Evolutionary conservation across 2,113 vertebrate genomes (phyloP).

Genomic region (Nyctibius bracteatus): DNA sequence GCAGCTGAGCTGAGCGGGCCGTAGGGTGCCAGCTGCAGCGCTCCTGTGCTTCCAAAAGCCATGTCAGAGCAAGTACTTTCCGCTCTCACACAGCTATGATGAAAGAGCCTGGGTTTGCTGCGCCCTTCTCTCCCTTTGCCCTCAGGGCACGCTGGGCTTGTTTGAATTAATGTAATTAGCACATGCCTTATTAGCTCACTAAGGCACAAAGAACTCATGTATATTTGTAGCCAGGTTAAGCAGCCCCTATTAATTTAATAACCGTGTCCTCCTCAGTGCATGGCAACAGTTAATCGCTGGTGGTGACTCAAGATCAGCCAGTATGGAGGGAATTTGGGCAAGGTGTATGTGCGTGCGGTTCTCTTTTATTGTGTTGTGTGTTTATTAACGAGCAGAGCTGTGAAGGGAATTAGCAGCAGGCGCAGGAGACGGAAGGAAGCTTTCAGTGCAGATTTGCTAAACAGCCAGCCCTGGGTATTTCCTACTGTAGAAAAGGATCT

Average conservation of each 20-base stretch:
- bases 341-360: background rate
- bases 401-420: background rate
- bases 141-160: slow-evolving; percentile 24
- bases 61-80: background rate
- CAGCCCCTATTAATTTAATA: slow-evolving; percentile 52
- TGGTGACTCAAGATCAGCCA: slow-evolving; percentile 23
- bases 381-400: slow-evolving; percentile 2
- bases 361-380: background rate
- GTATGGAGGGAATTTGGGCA: background rate
- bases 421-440: background rate
- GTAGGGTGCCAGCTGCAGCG: fast-evolving
- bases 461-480: background rate
- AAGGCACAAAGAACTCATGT: slow-evolving; percentile 50
- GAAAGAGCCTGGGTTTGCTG: background rate
- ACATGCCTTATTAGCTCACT: slow-evolving; percentile 62
- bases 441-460: background rate
- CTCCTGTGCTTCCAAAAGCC: background rate
- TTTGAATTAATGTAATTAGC: slow-evolving; percentile 67
- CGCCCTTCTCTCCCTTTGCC: slow-evolving; percentile 11
- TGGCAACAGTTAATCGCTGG: slow-evolving; percentile 37
- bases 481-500: background rate
- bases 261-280: slow-evolving; percentile 13
- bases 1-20: background rate
- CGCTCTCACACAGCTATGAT: background rate
- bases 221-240: slow-evolving; percentile 58